Conservation (phyloP, 2,888 invertebrate genomes). For the Zygothrica quintamaculata region DNA sequence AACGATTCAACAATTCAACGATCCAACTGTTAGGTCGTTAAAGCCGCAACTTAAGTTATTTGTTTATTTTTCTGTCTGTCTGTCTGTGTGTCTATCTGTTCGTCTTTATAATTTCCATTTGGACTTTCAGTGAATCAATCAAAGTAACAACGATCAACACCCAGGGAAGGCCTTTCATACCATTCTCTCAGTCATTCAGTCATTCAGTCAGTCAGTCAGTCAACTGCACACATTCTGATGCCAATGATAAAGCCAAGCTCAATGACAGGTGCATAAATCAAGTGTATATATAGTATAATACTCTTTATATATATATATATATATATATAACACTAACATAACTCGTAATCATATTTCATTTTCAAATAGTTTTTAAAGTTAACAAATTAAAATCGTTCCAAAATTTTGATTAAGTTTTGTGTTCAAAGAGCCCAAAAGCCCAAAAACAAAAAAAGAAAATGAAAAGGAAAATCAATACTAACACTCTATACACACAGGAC, state of each 20-base stretch:
- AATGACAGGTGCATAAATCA: constrained; percentile 66
- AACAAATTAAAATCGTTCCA: constrained; percentile 51
- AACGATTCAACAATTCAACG: constrained; percentile 39
- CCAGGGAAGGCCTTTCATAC: constrained; percentile 55
- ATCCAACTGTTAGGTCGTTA: constrained; percentile 67
- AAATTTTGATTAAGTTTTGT: constrained; percentile 53
- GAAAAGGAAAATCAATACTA: constrained; percentile 65
- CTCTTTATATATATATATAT: too few species aligned
- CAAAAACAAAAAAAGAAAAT: too few species aligned
- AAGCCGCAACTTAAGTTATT: constrained; percentile 58
- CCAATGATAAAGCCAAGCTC: constrained; percentile 63
- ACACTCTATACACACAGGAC: not conserved
- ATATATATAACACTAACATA: too few species aligned
- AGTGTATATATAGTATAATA: too few species aligned
- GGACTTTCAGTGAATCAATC: constrained; percentile 71
- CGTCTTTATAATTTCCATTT: constrained; percentile 64
- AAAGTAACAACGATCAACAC: constrained; percentile 20
- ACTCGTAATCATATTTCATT: too few species aligned
- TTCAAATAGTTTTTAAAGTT: constrained; percentile 38
- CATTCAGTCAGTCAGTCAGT: not conserved
- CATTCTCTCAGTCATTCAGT: not conserved
- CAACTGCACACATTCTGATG: constrained; percentile 68
- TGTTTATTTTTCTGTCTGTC: constrained; percentile 41
- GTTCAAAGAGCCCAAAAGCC: not conserved
- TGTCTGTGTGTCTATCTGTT: constrained; percentile 17